Conservation (phyloP, 2,888 invertebrate species). For the Drosophila rubida region DNA sequence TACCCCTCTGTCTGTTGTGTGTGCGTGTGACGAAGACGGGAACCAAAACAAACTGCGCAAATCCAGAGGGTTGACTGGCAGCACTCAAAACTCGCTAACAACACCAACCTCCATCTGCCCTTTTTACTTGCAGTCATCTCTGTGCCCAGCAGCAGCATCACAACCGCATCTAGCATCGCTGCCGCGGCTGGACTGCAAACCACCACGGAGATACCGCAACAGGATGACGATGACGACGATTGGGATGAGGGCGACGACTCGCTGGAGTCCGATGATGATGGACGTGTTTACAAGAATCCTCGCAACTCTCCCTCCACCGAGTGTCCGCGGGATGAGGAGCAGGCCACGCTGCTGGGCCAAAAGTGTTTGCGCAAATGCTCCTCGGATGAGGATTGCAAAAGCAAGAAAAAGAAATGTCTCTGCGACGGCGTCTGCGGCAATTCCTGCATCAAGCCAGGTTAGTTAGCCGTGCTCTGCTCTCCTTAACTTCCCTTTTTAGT, state of each 20-base stretch:
- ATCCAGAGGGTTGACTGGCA: slow-evolving; percentile 4
- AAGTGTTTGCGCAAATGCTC: slow-evolving; percentile 96
- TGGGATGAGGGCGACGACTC: slow-evolving; percentile 85
- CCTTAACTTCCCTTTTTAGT: background rate
- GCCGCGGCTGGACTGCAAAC: slow-evolving; percentile 51
- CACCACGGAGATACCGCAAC: slow-evolving; percentile 81
- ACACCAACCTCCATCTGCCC: background rate
- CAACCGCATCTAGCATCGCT: slow-evolving; percentile 11
- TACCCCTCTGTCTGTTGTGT: background rate
- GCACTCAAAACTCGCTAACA: background rate
- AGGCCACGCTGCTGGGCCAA: slow-evolving; percentile 92
- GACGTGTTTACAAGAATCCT: slow-evolving; percentile 94
- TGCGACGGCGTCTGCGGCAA: slow-evolving; percentile 99
- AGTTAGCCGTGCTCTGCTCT: slow-evolving; percentile 86
- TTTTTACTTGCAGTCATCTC: slow-evolving; percentile 62
- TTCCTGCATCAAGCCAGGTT: slow-evolving; percentile 98
- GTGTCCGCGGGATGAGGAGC: slow-evolving; percentile 94
- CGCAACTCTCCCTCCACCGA: slow-evolving; percentile 94
- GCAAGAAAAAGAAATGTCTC: slow-evolving; percentile 97
- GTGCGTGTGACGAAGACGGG: slow-evolving; percentile 1
- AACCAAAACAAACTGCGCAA: slow-evolving; percentile 12
- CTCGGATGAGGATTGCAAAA: slow-evolving; percentile 97
- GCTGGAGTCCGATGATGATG: slow-evolving; percentile 90
- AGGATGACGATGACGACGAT: slow-evolving; percentile 82
- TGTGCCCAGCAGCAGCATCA: slow-evolving; percentile 70